phyloP scores from a whole-genome alignment of 2,797 vertebrate species.

The Hozukius guyotensis region DNA sequence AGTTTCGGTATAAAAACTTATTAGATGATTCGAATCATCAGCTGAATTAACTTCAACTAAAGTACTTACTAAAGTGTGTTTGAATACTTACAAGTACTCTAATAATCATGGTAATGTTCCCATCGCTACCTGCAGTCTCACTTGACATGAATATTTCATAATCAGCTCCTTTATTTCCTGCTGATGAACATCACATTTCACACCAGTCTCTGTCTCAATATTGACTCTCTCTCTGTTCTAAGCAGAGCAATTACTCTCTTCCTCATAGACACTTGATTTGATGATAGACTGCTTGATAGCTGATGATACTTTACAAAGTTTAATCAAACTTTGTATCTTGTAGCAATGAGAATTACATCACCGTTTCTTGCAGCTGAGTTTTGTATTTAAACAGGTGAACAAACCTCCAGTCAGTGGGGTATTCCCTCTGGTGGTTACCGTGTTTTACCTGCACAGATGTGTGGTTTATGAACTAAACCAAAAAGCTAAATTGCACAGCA shows the following conservation, averaged over 20 bases:
- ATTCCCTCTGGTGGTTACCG: not conserved
- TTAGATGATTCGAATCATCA: not conserved
- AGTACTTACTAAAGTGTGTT: not conserved
- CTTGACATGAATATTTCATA: not conserved
- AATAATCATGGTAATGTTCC: not conserved
- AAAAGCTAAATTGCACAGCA: slow-evolving; percentile 9
- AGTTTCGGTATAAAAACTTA: not conserved
- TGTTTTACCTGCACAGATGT: not conserved
- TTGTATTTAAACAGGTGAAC: not conserved
- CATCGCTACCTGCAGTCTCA: not conserved
- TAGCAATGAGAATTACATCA: not conserved
- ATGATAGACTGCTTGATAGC: not conserved
- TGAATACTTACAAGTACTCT: not conserved
- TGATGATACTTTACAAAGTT: not conserved
- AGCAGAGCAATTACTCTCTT: not conserved
- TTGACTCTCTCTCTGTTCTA: not conserved
- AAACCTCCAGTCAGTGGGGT: not conserved
- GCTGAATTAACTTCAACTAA: not conserved
- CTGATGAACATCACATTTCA: not conserved
- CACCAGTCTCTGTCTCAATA: not conserved
- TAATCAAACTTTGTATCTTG: not conserved
- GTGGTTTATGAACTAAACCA: not conserved
- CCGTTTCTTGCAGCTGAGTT: not conserved
- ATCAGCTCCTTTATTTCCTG: not conserved
- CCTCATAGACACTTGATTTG: not conserved